These are phyloP conservation scores for Enteromius thamalakanensis DNA, from an alignment of 2,797 vertebrate genomes.

Conservation along the genomic window DNA sequence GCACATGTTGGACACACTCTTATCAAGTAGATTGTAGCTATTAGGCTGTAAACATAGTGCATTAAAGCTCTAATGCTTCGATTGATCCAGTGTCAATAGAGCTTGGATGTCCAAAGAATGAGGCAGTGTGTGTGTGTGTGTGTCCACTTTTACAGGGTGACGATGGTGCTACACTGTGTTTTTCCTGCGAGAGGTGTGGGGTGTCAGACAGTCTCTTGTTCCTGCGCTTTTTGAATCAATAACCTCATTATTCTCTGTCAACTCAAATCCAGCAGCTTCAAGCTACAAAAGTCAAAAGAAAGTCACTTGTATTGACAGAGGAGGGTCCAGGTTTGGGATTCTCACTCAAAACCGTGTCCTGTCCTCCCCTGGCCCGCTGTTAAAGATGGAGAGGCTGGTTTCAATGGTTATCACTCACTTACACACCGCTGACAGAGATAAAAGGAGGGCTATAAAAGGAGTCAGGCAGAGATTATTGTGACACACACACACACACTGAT, in stretches of 20 bases:
- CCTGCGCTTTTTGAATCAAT: slow-evolving; percentile 78
- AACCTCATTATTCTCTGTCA: slow-evolving; percentile 85
- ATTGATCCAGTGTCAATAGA: slow-evolving; percentile 81
- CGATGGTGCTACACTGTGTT: slow-evolving; percentile 55
- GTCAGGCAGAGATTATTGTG: slow-evolving; percentile 32
- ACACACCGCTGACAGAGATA: slow-evolving; percentile 40
- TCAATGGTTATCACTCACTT: slow-evolving; percentile 50
- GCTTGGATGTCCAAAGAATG: slow-evolving; percentile 41
- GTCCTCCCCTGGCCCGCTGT: slow-evolving; percentile 36
- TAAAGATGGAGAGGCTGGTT: slow-evolving; percentile 39
- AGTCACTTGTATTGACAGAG: slow-evolving; percentile 75
- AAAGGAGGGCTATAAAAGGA: slow-evolving; percentile 42
- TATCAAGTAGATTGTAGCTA: slow-evolving; percentile 68
- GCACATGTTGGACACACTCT: not conserved
- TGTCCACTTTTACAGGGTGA: slow-evolving; percentile 28
- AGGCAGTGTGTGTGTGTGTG: slow-evolving; percentile 16
- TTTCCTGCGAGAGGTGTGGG: slow-evolving; percentile 76
- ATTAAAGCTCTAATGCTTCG: slow-evolving; percentile 79
- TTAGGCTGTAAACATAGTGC: slow-evolving; percentile 79
- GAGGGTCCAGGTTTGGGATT: slow-evolving; percentile 49
- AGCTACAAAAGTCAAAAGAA: slow-evolving; percentile 80
- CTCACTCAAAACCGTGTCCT: slow-evolving; percentile 40
- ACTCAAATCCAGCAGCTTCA: slow-evolving; percentile 80
- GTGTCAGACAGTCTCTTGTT: slow-evolving; percentile 81
- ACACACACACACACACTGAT: not conserved